These are phyloP conservation scores for Sogatella furcifera DNA, from an alignment of 1,140 invertebrate genomes.

Conservation along the genomic window DNA sequence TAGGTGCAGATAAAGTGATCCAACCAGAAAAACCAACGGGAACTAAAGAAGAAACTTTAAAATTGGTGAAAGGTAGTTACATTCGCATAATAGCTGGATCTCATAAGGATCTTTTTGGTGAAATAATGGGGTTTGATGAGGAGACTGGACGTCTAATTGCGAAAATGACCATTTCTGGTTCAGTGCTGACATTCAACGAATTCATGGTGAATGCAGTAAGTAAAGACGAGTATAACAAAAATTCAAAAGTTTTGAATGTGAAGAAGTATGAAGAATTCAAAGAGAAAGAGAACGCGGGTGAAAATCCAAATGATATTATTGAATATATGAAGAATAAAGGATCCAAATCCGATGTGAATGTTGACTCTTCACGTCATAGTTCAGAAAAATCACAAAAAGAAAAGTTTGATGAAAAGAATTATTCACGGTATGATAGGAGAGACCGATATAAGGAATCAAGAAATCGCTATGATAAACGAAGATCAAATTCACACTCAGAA, in stretches of 20 bases:
- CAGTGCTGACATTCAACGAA: conserved; percentile 62
- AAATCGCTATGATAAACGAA: too few species aligned
- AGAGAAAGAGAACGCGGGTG: conserved; percentile 12
- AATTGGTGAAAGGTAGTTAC: conserved; percentile 52
- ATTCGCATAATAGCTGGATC: conserved; percentile 61
- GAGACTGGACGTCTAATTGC: conserved; percentile 69
- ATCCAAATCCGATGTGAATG: not conserved
- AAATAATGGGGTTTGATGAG: conserved; percentile 75
- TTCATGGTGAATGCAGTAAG: conserved; percentile 62
- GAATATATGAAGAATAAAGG: not conserved
- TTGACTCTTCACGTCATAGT: not conserved
- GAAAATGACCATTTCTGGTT: conserved; percentile 58
- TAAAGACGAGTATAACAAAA: conserved; percentile 65
- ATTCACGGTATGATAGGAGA: too few species aligned
- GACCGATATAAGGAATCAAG: too few species aligned
- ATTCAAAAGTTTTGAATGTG: conserved; percentile 47
- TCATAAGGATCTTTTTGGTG: conserved; percentile 65
- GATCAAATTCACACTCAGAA: too few species aligned
- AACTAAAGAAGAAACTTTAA: conserved; percentile 47
- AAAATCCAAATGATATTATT: conserved; percentile 1
- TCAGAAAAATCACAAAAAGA: too few species aligned
- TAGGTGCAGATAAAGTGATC: conserved; percentile 71
- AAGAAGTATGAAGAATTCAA: conserved; percentile 25
- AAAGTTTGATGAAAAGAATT: too few species aligned
- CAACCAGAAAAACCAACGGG: conserved; percentile 34